These are phyloP conservation scores for Galerucella nymphaeae DNA, from an alignment of 2,888 invertebrate species.

Conservation along the genomic window DNA sequence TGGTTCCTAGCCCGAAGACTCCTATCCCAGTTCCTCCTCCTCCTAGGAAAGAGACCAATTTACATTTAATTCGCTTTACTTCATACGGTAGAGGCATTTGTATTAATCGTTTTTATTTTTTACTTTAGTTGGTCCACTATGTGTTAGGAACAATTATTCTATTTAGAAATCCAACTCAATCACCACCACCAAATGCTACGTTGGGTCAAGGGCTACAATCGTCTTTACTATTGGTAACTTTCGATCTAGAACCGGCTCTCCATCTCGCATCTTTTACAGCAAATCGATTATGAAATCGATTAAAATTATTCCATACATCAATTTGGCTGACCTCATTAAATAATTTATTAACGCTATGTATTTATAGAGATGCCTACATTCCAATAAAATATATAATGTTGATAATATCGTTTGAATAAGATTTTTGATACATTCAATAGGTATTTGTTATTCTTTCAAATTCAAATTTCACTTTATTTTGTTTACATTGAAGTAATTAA, in stretches of 20 bases:
- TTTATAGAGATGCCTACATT: not conserved
- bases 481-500: too few species aligned
- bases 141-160: not conserved
- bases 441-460: too few species aligned
- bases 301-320: slow-evolving; percentile 14
- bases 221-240: not conserved
- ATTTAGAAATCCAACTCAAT: too few species aligned
- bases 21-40: too few species aligned
- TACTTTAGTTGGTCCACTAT: not conserved
- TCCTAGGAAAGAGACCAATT: too few species aligned
- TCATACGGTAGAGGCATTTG: too few species aligned
- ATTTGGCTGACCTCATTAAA: slow-evolving; percentile 19
- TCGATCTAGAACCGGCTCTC: not conserved
- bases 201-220: not conserved
- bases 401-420: not conserved
- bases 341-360: slow-evolving; percentile 19
- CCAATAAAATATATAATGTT: not conserved
- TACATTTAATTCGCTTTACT: too few species aligned
- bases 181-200: not conserved
- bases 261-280: slow-evolving; percentile 19
- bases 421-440: too few species aligned
- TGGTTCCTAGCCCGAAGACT: too few species aligned
- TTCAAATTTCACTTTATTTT: too few species aligned
- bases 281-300: slow-evolving; percentile 23
- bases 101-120: not conserved